Evolutionary conservation across 2,888 invertebrate species (phyloP), one percentile per base, ranked within the genome.

Genomic region (Diarsia rubi): DNA sequence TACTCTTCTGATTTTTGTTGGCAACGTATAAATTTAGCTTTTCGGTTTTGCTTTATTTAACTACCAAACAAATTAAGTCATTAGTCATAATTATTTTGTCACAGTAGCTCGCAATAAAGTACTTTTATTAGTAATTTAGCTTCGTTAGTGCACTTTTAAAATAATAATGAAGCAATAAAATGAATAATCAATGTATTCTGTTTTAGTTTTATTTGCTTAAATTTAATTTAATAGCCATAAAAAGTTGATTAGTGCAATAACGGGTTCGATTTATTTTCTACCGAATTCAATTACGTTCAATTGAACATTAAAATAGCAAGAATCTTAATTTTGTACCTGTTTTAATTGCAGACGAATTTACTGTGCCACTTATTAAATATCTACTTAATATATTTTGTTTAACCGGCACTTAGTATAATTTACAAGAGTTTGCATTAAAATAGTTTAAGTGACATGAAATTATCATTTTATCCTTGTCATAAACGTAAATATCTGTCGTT

Each of bases 401-500:
- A 64, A 70, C 70, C 42, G n/a, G 37, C 57, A 49, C 64, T 73
- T 45, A 65, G 42, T 67, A 69, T 74, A 73, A 72, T 75, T 86
- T 69, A 64, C 67, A 69, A 71, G 59, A 49, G 11, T 66, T 52
- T 67, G 66, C 68, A 71, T 77, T 72, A 63, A 57, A 62, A 72
- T 75, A 77, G 73, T 73, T 57, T 71, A 83, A 65, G 47, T 76
- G 80, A 80, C 76, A 67, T 59, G 65, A 78, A 86, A 84, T 85
- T 76, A 85, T 84, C 82, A 79, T 88, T 86, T 83, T 75, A 80
- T 81, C 75, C 76, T 80, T 86, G 84, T 89, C 84, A 85, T 88
- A 87, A 89, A 85, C 89, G 88, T 89, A 89, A 90, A 89, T 89
- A 86, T 82, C 75, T 73, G 73, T 85, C 85, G 81, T 90, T 88